phyloP scores from a whole-genome alignment of 2,113 vertebrate species.

The Prietella phreatophila region DNA sequence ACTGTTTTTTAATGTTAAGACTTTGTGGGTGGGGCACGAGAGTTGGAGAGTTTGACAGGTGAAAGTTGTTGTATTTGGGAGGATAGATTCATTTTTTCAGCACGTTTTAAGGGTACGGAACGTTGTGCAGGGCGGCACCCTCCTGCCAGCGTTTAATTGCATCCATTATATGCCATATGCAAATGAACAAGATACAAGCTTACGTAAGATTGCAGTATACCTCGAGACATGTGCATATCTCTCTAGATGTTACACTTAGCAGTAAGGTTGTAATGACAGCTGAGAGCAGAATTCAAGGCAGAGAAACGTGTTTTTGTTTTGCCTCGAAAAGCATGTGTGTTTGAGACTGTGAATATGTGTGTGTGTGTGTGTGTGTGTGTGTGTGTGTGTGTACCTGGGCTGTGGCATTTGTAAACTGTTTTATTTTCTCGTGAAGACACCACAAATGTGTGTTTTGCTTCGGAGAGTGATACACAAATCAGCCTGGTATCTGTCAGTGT shows the following conservation, averaged over 20 bases:
- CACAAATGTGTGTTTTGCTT: constrained; percentile 4
- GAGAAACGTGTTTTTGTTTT: not conserved
- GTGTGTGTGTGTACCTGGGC: not conserved
- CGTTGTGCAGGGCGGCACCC: not conserved
- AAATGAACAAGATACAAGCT: not conserved
- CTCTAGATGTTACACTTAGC: not conserved
- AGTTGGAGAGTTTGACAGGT: not conserved
- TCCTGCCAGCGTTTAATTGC: not conserved
- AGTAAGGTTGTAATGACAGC: too few species aligned
- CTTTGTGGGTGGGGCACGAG: too few species aligned
- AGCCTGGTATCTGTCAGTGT: constrained; percentile 39
- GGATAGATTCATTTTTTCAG: not conserved
- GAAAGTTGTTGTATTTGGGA: not conserved
- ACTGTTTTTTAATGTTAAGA: not conserved
- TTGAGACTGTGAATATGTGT: not conserved
- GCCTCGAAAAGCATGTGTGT: not conserved
- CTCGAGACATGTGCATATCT: not conserved
- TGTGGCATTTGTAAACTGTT: not conserved
- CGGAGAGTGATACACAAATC: constrained; percentile 27
- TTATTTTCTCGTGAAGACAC: not conserved
- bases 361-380: not conserved
- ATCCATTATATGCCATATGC: not conserved
- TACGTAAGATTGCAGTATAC: not conserved
- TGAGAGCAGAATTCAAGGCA: not conserved
- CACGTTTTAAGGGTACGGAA: not conserved